A percentile compares a stretch with the other conserved stretches of the same genome.
phyloP scores from a whole-genome alignment of 2,888 invertebrate species.

The Gibbula magus region DNA sequence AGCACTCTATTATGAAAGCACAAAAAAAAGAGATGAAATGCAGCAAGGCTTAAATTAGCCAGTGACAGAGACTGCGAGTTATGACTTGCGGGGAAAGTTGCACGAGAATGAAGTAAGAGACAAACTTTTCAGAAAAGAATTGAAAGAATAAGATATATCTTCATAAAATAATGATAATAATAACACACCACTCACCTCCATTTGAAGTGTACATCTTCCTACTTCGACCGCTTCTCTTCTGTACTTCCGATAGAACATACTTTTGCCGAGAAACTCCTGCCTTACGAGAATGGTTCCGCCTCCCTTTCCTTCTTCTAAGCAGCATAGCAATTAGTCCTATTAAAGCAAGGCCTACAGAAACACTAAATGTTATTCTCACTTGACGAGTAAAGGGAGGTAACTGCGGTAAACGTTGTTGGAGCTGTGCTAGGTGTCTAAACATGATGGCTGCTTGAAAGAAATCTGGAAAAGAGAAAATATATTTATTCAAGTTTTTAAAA shows the following conservation, averaged over 20 bases:
- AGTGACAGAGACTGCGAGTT: no score
- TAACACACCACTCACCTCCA: slow-evolving; percentile 51
- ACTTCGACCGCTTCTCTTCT: background rate
- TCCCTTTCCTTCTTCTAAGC: slow-evolving; percentile 55
- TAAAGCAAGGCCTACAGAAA: slow-evolving; percentile 87
- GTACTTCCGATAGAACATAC: slow-evolving; percentile 33
- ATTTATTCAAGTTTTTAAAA: no score
- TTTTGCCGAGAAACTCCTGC: slow-evolving; percentile 34
- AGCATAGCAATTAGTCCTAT: slow-evolving; percentile 88
- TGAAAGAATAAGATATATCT: no score
- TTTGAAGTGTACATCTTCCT: slow-evolving; percentile 41
- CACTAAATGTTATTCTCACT: slow-evolving; percentile 83
- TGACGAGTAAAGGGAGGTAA: slow-evolving; percentile 56
- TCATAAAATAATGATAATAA: no score
- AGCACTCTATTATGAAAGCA: no score
- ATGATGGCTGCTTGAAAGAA: slow-evolving; percentile 17
- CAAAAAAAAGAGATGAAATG: no score
- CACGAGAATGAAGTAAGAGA: no score
- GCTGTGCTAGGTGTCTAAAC: slow-evolving; percentile 39
- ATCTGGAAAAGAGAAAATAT: no score
- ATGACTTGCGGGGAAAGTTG: no score
- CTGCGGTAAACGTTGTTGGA: slow-evolving; percentile 36
- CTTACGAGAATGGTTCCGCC: slow-evolving; percentile 42
- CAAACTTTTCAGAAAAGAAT: no score
- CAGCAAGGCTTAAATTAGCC: no score